phyloP scores from a whole-genome alignment of 2,113 vertebrate genomes.

The Nansenia antarctica region DNA sequence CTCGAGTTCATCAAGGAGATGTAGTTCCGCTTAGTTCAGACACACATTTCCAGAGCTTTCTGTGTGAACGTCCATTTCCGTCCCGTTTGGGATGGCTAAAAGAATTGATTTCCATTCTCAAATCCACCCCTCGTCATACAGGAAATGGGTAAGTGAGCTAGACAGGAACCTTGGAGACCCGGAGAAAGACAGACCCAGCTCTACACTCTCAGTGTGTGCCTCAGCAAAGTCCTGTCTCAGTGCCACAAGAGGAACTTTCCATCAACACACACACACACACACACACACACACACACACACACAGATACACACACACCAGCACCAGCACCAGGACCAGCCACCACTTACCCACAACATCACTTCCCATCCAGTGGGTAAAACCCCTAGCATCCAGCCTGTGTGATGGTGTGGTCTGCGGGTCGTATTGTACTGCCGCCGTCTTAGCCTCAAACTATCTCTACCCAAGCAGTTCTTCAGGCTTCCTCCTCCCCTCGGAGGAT shows the following conservation, averaged over 20 bases:
- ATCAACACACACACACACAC: neutral
- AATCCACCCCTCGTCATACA: neutral
- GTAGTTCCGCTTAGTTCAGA: neutral
- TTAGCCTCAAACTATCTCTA: neutral
- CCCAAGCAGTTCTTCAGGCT: neutral
- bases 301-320: too few species aligned
- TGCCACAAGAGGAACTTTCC: slow-evolving; percentile 20
- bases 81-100: too few species aligned
- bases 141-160: neutral
- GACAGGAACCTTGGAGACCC: neutral
- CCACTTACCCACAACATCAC: slow-evolving; percentile 45
- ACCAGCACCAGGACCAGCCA: too few species aligned
- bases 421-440: neutral
- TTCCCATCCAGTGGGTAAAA: slow-evolving; percentile 30
- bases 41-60: too few species aligned
- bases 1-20: too few species aligned
- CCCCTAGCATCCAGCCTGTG: neutral
- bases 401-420: neutral
- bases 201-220: neutral
- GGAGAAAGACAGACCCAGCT: neutral
- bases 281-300: neutral
- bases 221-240: slow-evolving; percentile 33
- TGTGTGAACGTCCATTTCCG: too few species aligned
- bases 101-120: neutral
- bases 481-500: neutral